These are phyloP conservation scores for Drosophila setosimentum DNA, from an alignment of 2,888 invertebrate species.

Conservation along the genomic window DNA sequence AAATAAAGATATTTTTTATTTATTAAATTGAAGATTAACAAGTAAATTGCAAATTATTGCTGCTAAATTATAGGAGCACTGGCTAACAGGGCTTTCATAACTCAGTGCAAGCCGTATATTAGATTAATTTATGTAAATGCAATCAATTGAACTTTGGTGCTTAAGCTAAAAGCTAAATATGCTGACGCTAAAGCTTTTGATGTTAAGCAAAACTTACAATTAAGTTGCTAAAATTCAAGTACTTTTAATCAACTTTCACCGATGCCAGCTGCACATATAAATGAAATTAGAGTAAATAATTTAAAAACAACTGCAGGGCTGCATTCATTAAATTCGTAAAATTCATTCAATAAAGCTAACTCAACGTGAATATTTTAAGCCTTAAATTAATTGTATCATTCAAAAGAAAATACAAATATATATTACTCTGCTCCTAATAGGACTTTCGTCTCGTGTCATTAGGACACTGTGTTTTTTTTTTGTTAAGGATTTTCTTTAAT, in stretches of 20 bases:
- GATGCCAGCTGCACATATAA: neutral
- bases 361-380: too few relatives aligned
- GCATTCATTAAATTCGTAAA: too few relatives aligned
- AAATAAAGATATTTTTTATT: neutral
- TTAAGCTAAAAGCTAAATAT: neutral
- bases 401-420: neutral
- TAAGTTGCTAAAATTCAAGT: neutral
- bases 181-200: neutral
- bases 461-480: conserved; percentile 1
- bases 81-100: too few relatives aligned
- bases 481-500: conserved; percentile 42
- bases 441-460: conserved; percentile 34
- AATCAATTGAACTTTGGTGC: neutral
- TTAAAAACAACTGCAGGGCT: neutral
- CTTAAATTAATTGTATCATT: neutral
- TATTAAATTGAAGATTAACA: neutral
- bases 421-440: neutral
- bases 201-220: neutral
- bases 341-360: neutral
- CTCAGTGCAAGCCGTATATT: neutral
- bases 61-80: neutral
- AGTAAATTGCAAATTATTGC: neutral
- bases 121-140: neutral
- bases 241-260: neutral
- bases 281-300: neutral